phyloP scores from a whole-genome alignment of 1,140 invertebrate genomes.

The Musca domestica region DNA sequence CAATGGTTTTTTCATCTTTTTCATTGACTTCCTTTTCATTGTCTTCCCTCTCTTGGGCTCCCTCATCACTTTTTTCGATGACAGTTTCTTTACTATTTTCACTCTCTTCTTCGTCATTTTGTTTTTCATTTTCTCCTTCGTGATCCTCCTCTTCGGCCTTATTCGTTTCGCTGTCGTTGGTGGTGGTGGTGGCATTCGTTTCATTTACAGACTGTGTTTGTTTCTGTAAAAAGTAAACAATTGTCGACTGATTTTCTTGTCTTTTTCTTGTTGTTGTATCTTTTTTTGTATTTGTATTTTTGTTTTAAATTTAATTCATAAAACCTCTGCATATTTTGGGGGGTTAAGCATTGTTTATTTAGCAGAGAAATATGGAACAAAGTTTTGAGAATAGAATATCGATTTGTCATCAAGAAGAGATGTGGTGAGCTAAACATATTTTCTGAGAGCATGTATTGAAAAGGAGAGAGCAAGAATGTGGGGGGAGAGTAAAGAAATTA shows the following conservation, averaged over 20 bases:
- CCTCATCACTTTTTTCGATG: slow-evolving; percentile 1
- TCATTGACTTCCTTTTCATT: slow-evolving; percentile 13
- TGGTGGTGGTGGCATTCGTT: slow-evolving; percentile 28
- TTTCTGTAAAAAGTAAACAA: slow-evolving; percentile 55
- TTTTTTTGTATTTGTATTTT: slow-evolving; percentile 3
- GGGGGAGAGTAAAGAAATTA: no score
- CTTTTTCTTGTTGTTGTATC: background rate
- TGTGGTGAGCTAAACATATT: no score
- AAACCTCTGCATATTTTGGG: no score
- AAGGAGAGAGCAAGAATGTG: no score
- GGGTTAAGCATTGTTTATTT: no score
- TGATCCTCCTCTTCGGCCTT: slow-evolving; percentile 16
- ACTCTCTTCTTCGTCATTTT: slow-evolving; percentile 25
- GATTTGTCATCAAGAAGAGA: no score
- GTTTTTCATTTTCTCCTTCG: slow-evolving; percentile 3
- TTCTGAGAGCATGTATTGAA: no score
- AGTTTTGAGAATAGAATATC: no score
- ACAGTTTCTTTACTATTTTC: background rate
- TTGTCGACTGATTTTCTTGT: slow-evolving; percentile 51
- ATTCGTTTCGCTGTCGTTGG: slow-evolving; percentile 17
- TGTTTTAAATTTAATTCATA: background rate
- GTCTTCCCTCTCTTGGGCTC: slow-evolving; percentile 29
- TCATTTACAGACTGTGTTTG: slow-evolving; percentile 34
- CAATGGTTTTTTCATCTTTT: background rate
- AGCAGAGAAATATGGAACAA: no score